These are phyloP conservation scores for Saccostrea echinata DNA, from an alignment of 1,140 invertebrate species.

Conservation along the genomic window DNA sequence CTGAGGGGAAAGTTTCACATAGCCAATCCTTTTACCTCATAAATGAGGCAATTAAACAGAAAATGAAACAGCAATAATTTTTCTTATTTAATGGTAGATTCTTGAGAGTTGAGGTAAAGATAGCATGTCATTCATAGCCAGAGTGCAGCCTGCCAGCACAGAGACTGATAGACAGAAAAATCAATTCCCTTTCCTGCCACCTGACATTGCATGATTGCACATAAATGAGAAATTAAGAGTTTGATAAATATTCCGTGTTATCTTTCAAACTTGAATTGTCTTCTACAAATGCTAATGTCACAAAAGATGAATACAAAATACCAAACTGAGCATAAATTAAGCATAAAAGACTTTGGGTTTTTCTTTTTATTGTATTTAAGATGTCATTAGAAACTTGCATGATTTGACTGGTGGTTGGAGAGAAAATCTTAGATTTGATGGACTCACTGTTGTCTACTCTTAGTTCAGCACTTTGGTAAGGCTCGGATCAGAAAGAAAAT, in stretches of 20 bases:
- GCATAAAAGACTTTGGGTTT: background rate
- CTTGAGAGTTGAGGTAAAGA: background rate
- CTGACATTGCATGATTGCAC: slow-evolving; percentile 20
- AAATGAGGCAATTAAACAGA: slow-evolving; percentile 12
- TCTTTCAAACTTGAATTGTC: slow-evolving; percentile 1
- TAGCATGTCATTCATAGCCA: slow-evolving; percentile 7
- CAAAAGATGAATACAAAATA: background rate
- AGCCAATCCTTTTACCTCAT: background rate
- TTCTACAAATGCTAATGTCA: background rate
- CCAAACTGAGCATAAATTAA: background rate
- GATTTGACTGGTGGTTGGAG: background rate
- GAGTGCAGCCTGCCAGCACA: background rate
- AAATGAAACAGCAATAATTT: background rate
- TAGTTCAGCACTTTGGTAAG: too few species aligned
- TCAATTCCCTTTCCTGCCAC: background rate
- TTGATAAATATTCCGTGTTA: background rate
- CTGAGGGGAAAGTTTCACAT: background rate
- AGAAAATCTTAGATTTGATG: background rate
- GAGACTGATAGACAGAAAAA: background rate
- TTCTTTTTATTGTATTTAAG: background rate
- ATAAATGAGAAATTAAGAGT: slow-evolving; percentile 23
- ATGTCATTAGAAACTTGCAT: background rate
- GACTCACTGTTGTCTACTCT: too few species aligned
- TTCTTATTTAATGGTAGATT: background rate
- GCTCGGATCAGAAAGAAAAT: too few species aligned